Conservation (phyloP, 2,113 vertebrate genomes). For the Sinosuthora webbiana region DNA sequence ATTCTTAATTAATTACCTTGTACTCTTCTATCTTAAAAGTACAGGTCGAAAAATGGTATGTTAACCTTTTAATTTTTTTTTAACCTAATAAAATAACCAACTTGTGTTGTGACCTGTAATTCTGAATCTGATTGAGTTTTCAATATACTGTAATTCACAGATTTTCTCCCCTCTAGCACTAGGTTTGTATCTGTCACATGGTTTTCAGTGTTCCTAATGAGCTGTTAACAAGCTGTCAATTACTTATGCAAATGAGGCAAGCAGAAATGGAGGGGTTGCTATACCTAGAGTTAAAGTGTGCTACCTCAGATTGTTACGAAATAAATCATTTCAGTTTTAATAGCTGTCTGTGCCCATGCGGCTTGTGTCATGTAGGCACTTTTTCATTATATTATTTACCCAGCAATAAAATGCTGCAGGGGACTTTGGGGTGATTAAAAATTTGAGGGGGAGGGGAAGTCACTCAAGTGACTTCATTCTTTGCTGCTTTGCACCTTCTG, state of each 20-base stretch:
- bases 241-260: conserved; percentile 78
- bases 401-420: conserved; percentile 63
- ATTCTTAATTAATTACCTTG: conserved; percentile 31
- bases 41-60: conserved; percentile 32
- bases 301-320: conserved; percentile 71
- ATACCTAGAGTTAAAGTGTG: conserved; percentile 63
- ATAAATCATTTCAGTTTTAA: conserved; percentile 75
- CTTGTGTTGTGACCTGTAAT: conserved; percentile 69
- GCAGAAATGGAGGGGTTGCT: conserved; percentile 61
- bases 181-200: conserved; percentile 76
- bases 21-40: conserved; percentile 39
- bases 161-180: conserved; percentile 73
- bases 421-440: conserved; percentile 54
- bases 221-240: conserved; percentile 84
- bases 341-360: conserved; percentile 68
- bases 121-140: conserved; percentile 74
- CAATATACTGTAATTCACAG: conserved; percentile 71
- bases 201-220: conserved; percentile 82
- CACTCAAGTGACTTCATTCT: conserved; percentile 2
- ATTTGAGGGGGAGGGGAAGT: conserved; percentile 1
- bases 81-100: conserved; percentile 55
- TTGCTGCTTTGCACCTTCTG: conserved; percentile 50
- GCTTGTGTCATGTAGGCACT: conserved; percentile 68
- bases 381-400: conserved; percentile 70
- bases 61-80: conserved; percentile 52